phyloP scores from a whole-genome alignment of 35 echinoderm and acorn worm genomes.

The Hemicentrotus pulcherrimus region DNA sequence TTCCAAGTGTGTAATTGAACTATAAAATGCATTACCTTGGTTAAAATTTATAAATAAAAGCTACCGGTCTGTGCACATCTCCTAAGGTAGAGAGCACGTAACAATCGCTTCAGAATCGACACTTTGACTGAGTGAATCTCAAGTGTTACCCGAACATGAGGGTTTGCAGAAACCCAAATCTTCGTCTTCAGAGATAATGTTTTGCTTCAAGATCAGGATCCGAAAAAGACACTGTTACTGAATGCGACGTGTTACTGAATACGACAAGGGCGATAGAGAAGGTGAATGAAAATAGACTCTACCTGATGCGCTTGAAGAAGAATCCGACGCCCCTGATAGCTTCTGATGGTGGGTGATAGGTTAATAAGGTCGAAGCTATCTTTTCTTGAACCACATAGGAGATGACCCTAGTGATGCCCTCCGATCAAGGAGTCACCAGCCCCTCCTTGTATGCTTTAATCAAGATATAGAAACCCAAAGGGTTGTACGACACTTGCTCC shows the following conservation, averaged over 20 bases:
- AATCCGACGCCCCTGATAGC: background rate
- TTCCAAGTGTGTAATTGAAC: too few species aligned
- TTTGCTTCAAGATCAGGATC: conserved; percentile 2
- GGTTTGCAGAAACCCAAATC: background rate
- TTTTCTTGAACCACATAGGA: background rate
- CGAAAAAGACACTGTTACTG: background rate
- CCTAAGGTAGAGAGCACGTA: background rate
- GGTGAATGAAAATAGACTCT: background rate
- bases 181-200: conserved; percentile 11
- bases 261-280: background rate
- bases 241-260: background rate
- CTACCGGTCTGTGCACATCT: background rate
- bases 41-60: too few species aligned
- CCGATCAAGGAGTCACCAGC: background rate
- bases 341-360: background rate
- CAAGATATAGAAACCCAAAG: background rate
- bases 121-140: background rate
- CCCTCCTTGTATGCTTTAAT: background rate
- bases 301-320: background rate
- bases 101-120: background rate
- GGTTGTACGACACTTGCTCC: too few species aligned
- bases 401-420: background rate
- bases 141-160: background rate
- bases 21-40: too few species aligned
- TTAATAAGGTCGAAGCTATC: background rate